Conservation (phyloP, 2,797 vertebrate genomes). For the Sciurus carolinensis region DNA sequence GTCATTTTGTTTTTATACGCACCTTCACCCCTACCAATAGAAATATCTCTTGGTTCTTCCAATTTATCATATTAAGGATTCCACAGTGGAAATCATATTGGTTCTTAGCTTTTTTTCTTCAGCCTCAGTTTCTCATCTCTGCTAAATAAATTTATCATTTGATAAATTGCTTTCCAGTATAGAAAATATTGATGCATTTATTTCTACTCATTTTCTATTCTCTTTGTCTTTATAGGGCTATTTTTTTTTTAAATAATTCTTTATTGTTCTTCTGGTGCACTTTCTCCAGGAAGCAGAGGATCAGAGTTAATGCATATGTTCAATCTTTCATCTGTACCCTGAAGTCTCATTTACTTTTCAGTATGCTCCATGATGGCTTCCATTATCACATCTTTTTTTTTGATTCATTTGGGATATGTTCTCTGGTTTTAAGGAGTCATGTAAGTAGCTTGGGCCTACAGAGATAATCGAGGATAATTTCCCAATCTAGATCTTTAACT, state of each 20-base stretch:
- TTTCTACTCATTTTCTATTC: not conserved
- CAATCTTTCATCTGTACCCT: not conserved
- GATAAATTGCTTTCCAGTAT: not conserved
- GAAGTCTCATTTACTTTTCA: not conserved
- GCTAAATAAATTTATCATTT: not conserved
- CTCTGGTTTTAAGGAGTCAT: not conserved
- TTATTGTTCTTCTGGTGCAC: not conserved
- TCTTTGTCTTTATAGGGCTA: not conserved
- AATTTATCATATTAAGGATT: not conserved
- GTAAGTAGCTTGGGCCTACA: not conserved
- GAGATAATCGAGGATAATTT: not conserved
- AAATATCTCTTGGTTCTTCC: not conserved
- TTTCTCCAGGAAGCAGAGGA: not conserved
- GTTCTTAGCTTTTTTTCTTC: not conserved
- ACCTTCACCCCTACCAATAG: not conserved
- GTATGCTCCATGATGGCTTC: not conserved
- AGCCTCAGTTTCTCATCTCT: slow-evolving; percentile 30
- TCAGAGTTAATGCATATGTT: not conserved
- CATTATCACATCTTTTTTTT: not conserved
- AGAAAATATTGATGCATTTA: not conserved
- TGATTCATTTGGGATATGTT: not conserved
- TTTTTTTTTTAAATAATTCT: not conserved
- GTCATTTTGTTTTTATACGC: not conserved
- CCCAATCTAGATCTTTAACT: not conserved
- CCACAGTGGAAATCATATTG: not conserved